Conservation (phyloP, 2,888 invertebrate species). For the Homarus gammarus region DNA sequence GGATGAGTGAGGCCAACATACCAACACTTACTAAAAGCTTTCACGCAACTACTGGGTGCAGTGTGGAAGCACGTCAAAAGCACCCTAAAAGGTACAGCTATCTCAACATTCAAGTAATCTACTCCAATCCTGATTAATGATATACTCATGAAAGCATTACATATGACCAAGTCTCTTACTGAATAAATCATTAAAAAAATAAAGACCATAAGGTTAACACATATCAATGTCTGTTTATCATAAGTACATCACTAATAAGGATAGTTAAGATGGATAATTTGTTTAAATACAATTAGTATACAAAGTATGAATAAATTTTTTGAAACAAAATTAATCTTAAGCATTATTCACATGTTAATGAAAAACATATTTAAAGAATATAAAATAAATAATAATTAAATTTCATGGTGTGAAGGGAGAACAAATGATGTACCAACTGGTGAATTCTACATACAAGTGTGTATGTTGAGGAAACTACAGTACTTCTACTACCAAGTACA, state of each 20-base stretch:
- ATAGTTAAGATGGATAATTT: conserved; percentile 16
- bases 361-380: neutral
- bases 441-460: neutral
- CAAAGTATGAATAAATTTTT: neutral
- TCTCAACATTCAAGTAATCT: conserved; percentile 30
- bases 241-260: conserved; percentile 24
- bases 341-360: neutral
- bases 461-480: neutral
- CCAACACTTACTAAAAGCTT: conserved; percentile 55
- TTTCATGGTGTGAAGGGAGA: no score
- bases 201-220: no score
- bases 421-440: no score
- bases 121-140: conserved; percentile 11
- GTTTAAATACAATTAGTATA: conserved; percentile 11
- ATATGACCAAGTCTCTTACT: neutral
- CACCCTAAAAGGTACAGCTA: conserved; percentile 58
- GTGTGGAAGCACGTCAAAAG: conserved; percentile 60
- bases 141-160: conserved; percentile 4
- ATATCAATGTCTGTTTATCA: neutral
- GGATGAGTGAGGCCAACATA: conserved; percentile 34
- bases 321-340: neutral
- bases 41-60: conserved; percentile 58
- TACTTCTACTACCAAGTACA: no score
- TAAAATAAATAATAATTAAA: neutral
- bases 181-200: neutral